phyloP scores from a whole-genome alignment of 2,797 vertebrate genomes.

The Anas bahamensis region DNA sequence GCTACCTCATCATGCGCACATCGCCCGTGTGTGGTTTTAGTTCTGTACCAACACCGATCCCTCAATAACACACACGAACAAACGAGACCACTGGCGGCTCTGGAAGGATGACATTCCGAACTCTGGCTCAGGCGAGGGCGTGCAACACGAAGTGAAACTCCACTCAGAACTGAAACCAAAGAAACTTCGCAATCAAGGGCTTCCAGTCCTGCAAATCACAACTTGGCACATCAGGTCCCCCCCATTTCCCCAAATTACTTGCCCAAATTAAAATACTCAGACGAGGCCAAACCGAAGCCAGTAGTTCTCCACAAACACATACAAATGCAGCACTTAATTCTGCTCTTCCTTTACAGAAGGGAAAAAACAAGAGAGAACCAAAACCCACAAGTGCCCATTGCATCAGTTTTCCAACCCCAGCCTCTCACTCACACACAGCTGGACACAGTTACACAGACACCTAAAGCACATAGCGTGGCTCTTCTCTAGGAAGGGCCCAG shows the following conservation, averaged over 20 bases:
- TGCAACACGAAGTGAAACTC: not conserved
- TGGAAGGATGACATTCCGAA: not conserved
- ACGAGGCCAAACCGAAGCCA: not conserved
- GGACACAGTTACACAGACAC: not conserved
- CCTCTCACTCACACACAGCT: not conserved
- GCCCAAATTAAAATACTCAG: not conserved
- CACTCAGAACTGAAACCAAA: not conserved
- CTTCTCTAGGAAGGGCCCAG: rapidly evolving
- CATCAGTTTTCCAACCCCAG: not conserved
- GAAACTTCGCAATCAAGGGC: not conserved
- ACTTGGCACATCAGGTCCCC: not conserved
- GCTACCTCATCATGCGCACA: not conserved
- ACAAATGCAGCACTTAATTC: not conserved
- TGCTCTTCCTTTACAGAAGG: not conserved
- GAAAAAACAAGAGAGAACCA: not conserved
- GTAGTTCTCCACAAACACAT: not conserved
- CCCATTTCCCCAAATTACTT: not conserved
- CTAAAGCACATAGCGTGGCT: rapidly evolving
- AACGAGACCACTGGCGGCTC: not conserved
- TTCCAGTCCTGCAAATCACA: not conserved
- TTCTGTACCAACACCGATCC: not conserved
- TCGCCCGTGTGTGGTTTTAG: not conserved
- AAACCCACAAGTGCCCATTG: not conserved
- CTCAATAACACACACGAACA: not conserved
- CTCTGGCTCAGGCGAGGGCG: not conserved